A percentile compares a stretch with the other conserved stretches of the same genome.
These are phyloP conservation scores for Gorsachius magnificus DNA, from an alignment of 2,797 vertebrate genomes.

Conservation along the genomic window DNA sequence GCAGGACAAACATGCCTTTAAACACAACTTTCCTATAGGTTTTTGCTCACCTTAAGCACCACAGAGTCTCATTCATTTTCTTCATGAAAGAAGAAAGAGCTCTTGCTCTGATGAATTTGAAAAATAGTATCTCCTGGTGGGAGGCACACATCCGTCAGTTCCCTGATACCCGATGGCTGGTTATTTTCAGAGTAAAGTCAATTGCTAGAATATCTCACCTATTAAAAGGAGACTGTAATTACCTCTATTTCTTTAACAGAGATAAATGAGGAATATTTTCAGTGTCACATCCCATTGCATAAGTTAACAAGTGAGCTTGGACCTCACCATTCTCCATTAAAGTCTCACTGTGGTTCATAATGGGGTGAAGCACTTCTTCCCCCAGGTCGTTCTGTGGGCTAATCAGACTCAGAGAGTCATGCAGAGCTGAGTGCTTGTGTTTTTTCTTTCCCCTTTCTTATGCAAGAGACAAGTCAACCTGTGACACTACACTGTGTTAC, in stretches of 20 bases:
- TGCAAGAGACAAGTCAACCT: neutral
- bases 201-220: neutral
- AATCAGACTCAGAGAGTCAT: neutral
- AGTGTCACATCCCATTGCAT: neutral
- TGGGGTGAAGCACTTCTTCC: neutral
- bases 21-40: neutral
- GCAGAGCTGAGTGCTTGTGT: neutral
- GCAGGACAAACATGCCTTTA: neutral
- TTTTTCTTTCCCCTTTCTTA: conserved; percentile 4
- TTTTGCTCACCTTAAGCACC: neutral
- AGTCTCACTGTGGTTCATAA: conserved; percentile 5
- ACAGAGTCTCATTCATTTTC: neutral
- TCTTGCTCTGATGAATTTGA: neutral
- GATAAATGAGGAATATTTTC: neutral
- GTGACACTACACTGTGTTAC: neutral
- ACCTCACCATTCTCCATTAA: conserved; percentile 2
- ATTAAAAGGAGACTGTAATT: neutral
- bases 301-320: conserved; percentile 32
- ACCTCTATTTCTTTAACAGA: neutral
- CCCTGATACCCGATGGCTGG: neutral
- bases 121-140: neutral
- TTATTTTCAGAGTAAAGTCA: neutral
- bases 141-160: neutral
- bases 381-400: neutral
- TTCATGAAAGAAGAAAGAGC: neutral